Evolutionary conservation across 2,888 invertebrate species (phyloP).

Genomic region (Helobdella robusta): DNA sequence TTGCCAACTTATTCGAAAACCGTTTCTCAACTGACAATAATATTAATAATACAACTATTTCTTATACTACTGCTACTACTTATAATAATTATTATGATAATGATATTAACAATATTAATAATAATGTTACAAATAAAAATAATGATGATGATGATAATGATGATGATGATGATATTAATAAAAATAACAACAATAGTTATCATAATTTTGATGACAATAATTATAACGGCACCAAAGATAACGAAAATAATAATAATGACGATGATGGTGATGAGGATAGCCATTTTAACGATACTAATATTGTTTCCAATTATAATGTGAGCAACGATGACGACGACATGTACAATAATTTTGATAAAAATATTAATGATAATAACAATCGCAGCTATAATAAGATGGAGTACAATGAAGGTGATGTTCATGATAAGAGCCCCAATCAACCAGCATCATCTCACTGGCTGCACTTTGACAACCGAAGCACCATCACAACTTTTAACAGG

Average conservation of each 20-base stretch:
- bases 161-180: neutral
- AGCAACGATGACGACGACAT: too few species aligned
- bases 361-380: too few species aligned
- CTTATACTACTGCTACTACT: neutral
- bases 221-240: neutral
- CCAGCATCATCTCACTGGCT: too few species aligned
- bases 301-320: too few species aligned
- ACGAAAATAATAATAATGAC: neutral
- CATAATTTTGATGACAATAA: neutral
- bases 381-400: too few species aligned
- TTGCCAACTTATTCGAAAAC: neutral
- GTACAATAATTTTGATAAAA: too few species aligned
- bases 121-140: slow-evolving; percentile 1
- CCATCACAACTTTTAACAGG: too few species aligned
- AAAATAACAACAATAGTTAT: neutral
- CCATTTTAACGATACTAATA: neutral
- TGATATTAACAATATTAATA: too few species aligned
- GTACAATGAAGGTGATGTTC: too few species aligned
- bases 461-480: too few species aligned
- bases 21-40: neutral
- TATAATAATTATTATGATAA: neutral
- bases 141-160: neutral
- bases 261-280: neutral
- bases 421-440: too few species aligned
- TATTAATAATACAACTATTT: neutral